Evolutionary conservation across 1,140 invertebrate species (phyloP), one percentile per base, ranked within the genome.

Genomic region (Drosophila chauvacae): DNA sequence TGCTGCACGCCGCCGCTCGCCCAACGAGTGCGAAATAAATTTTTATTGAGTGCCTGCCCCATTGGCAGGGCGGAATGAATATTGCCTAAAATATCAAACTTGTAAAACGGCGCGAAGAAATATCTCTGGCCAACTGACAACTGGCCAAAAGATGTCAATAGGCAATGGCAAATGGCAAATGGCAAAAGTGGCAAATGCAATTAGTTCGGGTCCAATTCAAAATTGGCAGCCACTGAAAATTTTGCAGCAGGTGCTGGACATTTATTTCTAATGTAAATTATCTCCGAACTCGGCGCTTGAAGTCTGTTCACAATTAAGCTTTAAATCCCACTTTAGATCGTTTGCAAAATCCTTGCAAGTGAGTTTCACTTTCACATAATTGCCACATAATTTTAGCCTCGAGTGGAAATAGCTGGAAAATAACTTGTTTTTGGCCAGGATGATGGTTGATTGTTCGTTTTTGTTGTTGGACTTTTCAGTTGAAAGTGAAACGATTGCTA

Each of bases 131-230:
- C 61, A 79, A 57, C 72, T 68, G 77, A 69, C 51, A 68, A 59
- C 61, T 70, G 70, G 60, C 69, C 61, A 59, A 64, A 64, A 70
- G 47, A 45, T 79, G 76, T 79, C 68, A 84, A 90, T 71, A 55
- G 69, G 41, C 71, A 84, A 77, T 78, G 76, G 37, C 63, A 81
- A 69, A 37, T 66, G 68, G 57, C 50, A 76, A 87, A 68, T 77
- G 84, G 48, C 48, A 33, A 88, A 33, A 88, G 69, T 78, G 76
- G 28, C 64, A 82, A 70, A 53, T 76, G 85, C 84, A 88, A 88
- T 88, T 88, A 88, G 84, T 88, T 88, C 81, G 81, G 85, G 77
- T 90, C 84, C 70, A 88, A 81, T 88, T 88, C 80, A 72, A 62
- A 78, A 65, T 78, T 78, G 81, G 58, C 85, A 77, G 35, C 60